These are phyloP conservation scores for Lucifuga dentata DNA, from an alignment of 2,113 vertebrate genomes.

Conservation along the genomic window DNA sequence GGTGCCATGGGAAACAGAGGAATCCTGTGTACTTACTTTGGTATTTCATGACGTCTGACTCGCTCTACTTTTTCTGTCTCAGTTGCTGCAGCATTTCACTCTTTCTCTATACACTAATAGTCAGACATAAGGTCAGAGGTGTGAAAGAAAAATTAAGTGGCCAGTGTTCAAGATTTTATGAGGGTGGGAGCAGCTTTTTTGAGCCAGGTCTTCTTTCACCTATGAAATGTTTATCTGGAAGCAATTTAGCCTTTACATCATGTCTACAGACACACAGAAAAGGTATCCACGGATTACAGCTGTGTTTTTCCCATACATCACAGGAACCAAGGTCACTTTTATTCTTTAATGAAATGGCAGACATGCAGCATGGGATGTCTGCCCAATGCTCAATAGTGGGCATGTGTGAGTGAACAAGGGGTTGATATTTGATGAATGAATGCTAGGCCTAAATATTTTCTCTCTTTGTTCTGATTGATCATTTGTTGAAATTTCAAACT, in stretches of 20 bases:
- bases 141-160: slow-evolving; percentile 61
- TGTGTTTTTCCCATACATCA: slow-evolving; percentile 49
- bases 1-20: slow-evolving; percentile 47
- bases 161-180: slow-evolving; percentile 32
- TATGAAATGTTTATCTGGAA: slow-evolving; percentile 65
- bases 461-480: slow-evolving; percentile 47
- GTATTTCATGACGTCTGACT: slow-evolving; percentile 57
- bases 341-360: slow-evolving; percentile 40
- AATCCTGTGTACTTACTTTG: slow-evolving; percentile 49
- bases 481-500: slow-evolving; percentile 52
- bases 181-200: slow-evolving; percentile 28
- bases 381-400: slow-evolving; percentile 25
- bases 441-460: slow-evolving; percentile 39
- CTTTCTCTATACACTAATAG: slow-evolving; percentile 19
- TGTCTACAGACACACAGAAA: slow-evolving; percentile 45
- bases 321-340: slow-evolving; percentile 31
- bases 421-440: slow-evolving; percentile 58
- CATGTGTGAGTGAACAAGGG: slow-evolving; percentile 44
- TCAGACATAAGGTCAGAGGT: slow-evolving; percentile 52
- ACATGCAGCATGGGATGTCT: slow-evolving; percentile 27
- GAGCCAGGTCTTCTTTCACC: slow-evolving; percentile 58
- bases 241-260: slow-evolving; percentile 62
- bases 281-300: slow-evolving; percentile 48
- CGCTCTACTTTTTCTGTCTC: slow-evolving; percentile 33
- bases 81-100: slow-evolving; percentile 7